Percentiles rank a stretch among this genome's conserved stretches.
These are phyloP conservation scores for Drusus annulatus DNA, from an alignment of 1,140 invertebrate species.

Conservation along the genomic window DNA sequence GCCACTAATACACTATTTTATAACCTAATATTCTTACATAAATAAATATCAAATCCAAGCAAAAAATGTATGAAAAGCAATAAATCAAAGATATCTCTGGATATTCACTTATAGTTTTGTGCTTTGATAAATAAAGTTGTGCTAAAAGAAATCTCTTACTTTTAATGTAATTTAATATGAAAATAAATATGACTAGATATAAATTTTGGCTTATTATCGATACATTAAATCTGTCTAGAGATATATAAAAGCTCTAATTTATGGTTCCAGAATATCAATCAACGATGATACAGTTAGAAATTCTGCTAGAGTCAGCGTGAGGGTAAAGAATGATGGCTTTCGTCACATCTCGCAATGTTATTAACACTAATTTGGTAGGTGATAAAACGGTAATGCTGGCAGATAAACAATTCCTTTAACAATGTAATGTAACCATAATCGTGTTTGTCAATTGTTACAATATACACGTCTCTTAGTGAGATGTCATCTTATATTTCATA, in stretches of 20 bases:
- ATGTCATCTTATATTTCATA: slow-evolving; percentile 59
- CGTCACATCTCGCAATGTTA: slow-evolving; percentile 34
- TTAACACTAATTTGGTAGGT: slow-evolving; percentile 53
- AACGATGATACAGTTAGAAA: slow-evolving; percentile 45
- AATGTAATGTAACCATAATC: slow-evolving; percentile 44
- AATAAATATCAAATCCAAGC: slow-evolving; percentile 57
- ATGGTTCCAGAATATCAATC: slow-evolving; percentile 58
- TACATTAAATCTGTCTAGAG: slow-evolving; percentile 60
- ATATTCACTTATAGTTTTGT: slow-evolving; percentile 52
- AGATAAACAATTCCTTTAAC: slow-evolving; percentile 45
- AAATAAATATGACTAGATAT: slow-evolving; percentile 61
- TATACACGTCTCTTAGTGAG: slow-evolving; percentile 54
- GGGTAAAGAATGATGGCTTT: slow-evolving; percentile 53
- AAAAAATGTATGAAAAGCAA: slow-evolving; percentile 51
- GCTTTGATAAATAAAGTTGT: slow-evolving; percentile 54
- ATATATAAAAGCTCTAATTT: slow-evolving; percentile 60
- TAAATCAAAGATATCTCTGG: slow-evolving; percentile 50
- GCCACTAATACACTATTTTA: slow-evolving; percentile 49
- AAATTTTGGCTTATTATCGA: slow-evolving; percentile 59
- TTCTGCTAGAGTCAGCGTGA: slow-evolving; percentile 50
- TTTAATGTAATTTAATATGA: slow-evolving; percentile 60
- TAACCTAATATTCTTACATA: slow-evolving; percentile 55
- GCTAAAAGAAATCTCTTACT: slow-evolving; percentile 54
- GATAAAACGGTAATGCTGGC: slow-evolving; percentile 47
- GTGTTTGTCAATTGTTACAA: slow-evolving; percentile 52